These are phyloP conservation scores for Thera britannica DNA, from an alignment of 2,888 invertebrate genomes.

Conservation along the genomic window DNA sequence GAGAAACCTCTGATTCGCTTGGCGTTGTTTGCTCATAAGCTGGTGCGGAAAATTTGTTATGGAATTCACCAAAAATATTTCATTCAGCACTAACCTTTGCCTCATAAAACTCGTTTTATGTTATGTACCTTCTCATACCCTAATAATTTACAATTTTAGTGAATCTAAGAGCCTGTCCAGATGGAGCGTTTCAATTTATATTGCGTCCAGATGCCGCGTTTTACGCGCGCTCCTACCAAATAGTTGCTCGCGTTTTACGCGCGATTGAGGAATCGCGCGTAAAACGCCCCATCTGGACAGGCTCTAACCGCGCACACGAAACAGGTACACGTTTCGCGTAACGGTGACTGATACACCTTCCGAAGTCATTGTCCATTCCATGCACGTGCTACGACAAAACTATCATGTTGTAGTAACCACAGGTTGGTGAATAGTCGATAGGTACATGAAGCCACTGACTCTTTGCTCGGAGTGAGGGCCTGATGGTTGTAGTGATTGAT, in stretches of 20 bases:
- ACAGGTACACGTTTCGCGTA: slow-evolving; percentile 18
- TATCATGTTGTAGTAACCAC: slow-evolving; percentile 14
- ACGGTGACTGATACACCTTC: slow-evolving; percentile 27
- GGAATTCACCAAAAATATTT: background rate
- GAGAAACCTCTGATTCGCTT: background rate
- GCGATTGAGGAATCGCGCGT: too few relatives aligned
- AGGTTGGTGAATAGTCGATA: slow-evolving; percentile 9
- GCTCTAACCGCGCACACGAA: background rate
- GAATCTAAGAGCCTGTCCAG: too few relatives aligned
- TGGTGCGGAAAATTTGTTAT: background rate
- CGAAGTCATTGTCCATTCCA: slow-evolving; percentile 20
- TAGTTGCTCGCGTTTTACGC: too few relatives aligned
- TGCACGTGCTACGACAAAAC: slow-evolving; percentile 20
- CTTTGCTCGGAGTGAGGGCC: slow-evolving; percentile 18
- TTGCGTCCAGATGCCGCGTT: too few relatives aligned
- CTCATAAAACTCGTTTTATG: background rate
- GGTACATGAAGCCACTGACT: slow-evolving; percentile 20
- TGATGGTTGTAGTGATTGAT: slow-evolving; percentile 29
- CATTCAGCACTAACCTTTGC: background rate
- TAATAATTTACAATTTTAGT: background rate
- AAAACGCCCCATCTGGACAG: too few relatives aligned
- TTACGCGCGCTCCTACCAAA: too few relatives aligned
- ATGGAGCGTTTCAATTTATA: too few relatives aligned
- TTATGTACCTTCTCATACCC: background rate
- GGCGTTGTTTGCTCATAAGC: too few relatives aligned